Conservation (phyloP, 2,113 vertebrate species). For the Paramormyrops kingsleyae region DNA sequence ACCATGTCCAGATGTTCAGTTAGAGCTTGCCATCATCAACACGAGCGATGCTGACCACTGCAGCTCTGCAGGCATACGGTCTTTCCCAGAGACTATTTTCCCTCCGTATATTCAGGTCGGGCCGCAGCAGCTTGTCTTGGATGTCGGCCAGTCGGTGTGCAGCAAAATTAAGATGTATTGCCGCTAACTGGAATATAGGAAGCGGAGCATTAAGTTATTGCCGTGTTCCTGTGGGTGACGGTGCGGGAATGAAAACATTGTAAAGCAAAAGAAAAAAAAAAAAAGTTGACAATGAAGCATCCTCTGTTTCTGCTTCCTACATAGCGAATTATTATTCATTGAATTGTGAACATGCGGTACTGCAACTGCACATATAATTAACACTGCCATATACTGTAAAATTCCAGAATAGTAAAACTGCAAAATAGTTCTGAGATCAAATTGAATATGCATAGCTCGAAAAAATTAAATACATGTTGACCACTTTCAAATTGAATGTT, state of each 20-base stretch:
- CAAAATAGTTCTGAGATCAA: background rate
- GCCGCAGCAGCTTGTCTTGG: conserved; percentile 26
- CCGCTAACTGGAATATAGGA: conserved; percentile 13
- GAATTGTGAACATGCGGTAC: conserved; percentile 18
- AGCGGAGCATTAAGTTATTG: conserved; percentile 17
- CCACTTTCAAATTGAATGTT: background rate
- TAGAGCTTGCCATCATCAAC: background rate
- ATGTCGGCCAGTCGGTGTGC: conserved; percentile 23
- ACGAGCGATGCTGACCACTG: background rate
- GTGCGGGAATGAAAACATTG: background rate
- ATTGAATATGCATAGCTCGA: background rate
- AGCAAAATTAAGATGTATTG: conserved; percentile 12
- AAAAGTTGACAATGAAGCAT: background rate
- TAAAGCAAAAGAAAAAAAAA: background rate
- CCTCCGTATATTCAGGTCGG: background rate
- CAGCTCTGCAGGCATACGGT: background rate
- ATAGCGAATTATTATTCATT: background rate
- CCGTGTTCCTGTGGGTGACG: background rate
- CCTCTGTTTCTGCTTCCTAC: background rate
- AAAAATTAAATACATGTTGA: background rate
- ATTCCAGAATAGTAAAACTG: background rate
- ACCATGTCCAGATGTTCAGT: conserved; percentile 11
- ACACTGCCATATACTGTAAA: background rate
- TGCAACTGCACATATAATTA: background rate
- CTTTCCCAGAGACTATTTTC: background rate